These are phyloP conservation scores for Cybosia mesomella DNA, from an alignment of 2,888 invertebrate genomes.

Conservation along the genomic window DNA sequence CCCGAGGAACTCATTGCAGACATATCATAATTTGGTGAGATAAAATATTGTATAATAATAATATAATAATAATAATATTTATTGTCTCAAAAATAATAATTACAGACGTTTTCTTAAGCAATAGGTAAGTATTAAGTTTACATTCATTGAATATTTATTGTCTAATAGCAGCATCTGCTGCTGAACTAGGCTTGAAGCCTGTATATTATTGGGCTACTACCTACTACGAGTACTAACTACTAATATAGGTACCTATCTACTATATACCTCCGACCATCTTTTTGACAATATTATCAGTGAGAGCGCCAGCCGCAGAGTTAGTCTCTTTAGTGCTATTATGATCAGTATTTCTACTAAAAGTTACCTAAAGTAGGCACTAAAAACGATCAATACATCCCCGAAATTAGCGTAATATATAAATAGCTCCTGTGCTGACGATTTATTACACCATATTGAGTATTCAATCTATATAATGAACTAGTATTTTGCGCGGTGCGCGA, in stretches of 20 bases:
- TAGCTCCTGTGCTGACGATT: background rate
- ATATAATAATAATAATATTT: no score
- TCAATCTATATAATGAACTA: no score
- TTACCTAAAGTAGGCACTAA: background rate
- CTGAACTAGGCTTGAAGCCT: no score
- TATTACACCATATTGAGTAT: background rate
- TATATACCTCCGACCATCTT: no score
- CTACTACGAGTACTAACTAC: background rate
- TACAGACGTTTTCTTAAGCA: no score
- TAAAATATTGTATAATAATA: background rate
- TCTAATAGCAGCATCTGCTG: no score
- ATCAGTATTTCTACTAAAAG: background rate
- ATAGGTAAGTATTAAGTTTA: no score
- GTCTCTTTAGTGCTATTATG: background rate
- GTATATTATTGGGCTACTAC: no score
- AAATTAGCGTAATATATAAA: slow-evolving; percentile 4
- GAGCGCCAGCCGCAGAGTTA: background rate
- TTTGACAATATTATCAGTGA: background rate
- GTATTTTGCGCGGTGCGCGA: no score
- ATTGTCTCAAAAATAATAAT: no score
- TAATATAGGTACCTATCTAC: background rate
- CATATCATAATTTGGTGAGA: background rate
- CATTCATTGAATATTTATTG: no score
- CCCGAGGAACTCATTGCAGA: background rate
- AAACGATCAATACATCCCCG: background rate